Conservation (phyloP, 1,140 invertebrate species). For the Cydia amplana region DNA sequence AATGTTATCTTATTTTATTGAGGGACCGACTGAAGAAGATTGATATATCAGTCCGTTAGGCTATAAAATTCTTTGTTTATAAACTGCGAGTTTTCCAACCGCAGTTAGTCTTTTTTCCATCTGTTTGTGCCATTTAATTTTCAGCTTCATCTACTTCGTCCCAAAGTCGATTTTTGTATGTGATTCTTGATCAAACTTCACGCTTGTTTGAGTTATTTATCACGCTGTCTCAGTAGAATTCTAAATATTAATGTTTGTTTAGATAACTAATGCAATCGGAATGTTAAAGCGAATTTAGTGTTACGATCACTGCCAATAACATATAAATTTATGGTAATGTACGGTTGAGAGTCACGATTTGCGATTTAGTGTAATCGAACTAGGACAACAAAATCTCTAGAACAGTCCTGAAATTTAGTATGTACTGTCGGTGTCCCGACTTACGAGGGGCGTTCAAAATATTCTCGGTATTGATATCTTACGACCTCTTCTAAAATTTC, state of each 20-base stretch:
- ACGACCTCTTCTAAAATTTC: no score
- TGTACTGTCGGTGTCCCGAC: no score
- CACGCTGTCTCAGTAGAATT: neutral
- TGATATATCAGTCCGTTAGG: neutral
- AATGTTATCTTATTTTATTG: no score
- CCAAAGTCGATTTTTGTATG: neutral
- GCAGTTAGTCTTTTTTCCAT: neutral
- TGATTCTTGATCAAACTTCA: neutral
- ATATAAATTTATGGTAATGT: neutral
- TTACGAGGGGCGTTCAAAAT: no score
- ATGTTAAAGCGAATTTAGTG: neutral
- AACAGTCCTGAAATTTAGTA: no score
- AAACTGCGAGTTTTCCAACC: neutral
- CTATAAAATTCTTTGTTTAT: neutral
- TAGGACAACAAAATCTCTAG: no score
- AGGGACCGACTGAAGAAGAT: no score
- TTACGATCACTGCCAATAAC: neutral
- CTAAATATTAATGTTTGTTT: neutral
- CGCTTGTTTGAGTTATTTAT: neutral
- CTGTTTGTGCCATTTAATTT: neutral
- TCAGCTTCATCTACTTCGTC: neutral
- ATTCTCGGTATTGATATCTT: no score
- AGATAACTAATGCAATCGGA: neutral
- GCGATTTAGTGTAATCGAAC: neutral
- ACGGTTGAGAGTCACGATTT: neutral